Evolutionary conservation across 2,797 vertebrate species (phyloP).

Genomic region (Macroramphosus scolopax): DNA sequence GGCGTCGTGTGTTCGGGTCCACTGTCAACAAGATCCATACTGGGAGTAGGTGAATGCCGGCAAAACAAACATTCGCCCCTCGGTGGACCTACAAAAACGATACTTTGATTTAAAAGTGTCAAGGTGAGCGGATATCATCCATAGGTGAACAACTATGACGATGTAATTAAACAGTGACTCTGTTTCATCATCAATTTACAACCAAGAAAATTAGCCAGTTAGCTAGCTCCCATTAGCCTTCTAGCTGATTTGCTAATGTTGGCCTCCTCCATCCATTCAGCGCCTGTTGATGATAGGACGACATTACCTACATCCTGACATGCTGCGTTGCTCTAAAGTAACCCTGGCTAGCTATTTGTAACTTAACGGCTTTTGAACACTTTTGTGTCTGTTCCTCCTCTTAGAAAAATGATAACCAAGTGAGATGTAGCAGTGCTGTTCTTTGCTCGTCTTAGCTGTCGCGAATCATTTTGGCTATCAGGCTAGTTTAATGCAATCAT

Average conservation of each 20-base stretch:
- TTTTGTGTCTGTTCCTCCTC: background rate
- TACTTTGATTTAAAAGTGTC: slow-evolving; percentile 19
- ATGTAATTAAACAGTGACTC: background rate
- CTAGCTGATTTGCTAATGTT: slow-evolving; percentile 63
- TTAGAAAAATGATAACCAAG: background rate
- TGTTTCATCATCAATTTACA: slow-evolving; percentile 55
- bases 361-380: background rate
- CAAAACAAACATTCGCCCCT: slow-evolving; percentile 54
- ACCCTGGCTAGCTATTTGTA: background rate
- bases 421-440: background rate
- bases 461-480: slow-evolving; percentile 5
- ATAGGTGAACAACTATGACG: slow-evolving; percentile 47
- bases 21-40: slow-evolving; percentile 71
- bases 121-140: slow-evolving; percentile 8
- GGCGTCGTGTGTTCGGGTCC: slow-evolving; percentile 55
- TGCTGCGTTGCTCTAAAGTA: background rate
- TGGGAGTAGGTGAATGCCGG: slow-evolving; percentile 72
- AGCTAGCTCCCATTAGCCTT: slow-evolving; percentile 59
- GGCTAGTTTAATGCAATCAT: slow-evolving; percentile 30
- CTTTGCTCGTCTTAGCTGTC: background rate
- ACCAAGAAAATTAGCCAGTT: slow-evolving; percentile 67
- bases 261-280: slow-evolving; percentile 71
- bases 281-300: slow-evolving; percentile 25
- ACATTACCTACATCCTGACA: slow-evolving; percentile 23
- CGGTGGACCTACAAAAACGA: slow-evolving; percentile 18